Evolutionary conservation across 2,888 invertebrate genomes (phyloP).

Genomic region (Amblyteles armatorius): DNA sequence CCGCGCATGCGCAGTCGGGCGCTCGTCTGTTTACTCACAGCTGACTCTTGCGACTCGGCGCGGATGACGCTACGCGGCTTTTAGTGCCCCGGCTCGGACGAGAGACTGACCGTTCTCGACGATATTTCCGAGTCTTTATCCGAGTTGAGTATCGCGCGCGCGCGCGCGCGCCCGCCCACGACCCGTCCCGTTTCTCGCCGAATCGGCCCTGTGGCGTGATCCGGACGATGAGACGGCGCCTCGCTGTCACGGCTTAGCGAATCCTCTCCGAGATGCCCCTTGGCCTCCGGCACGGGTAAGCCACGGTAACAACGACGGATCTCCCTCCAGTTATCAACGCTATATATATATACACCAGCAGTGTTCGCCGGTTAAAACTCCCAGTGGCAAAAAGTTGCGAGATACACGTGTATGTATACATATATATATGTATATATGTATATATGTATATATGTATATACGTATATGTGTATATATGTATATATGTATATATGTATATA

Average conservation of each 20-base stretch:
- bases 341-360: too few relatives aligned
- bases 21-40: too few relatives aligned
- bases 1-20: too few relatives aligned
- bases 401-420: too few relatives aligned
- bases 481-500: too few relatives aligned
- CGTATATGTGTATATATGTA: too few relatives aligned
- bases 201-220: conserved; percentile 72
- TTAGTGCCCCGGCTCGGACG: conserved; percentile 44
- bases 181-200: background rate
- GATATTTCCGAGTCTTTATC: conserved; percentile 78
- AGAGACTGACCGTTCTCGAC: conserved; percentile 75
- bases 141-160: conserved; percentile 43
- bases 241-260: conserved; percentile 61
- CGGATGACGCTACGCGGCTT: conserved; percentile 21
- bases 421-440: too few relatives aligned
- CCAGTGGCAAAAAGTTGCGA: too few relatives aligned
- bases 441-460: too few relatives aligned
- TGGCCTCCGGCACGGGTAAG: conserved; percentile 59
- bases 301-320: background rate
- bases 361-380: too few relatives aligned
- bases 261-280: conserved; percentile 70
- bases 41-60: background rate
- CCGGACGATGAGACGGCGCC: conserved; percentile 67
- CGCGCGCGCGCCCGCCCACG: background rate
- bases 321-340: background rate